phyloP scores from a whole-genome alignment of 1,140 invertebrate genomes.

The Sinonovacula constricta region DNA sequence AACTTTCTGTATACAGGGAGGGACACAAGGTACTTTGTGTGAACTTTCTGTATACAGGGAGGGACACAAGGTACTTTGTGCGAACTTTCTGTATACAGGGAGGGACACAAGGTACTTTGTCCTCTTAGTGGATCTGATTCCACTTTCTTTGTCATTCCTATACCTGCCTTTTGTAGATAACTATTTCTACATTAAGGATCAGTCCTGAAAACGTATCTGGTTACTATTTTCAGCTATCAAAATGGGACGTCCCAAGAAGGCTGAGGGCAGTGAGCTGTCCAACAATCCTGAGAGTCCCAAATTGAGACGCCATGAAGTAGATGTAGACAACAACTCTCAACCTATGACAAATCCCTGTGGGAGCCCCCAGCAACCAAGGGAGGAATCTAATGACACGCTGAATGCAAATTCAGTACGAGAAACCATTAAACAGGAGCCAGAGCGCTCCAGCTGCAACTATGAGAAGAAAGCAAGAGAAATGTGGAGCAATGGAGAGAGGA shows the following conservation, averaged over 20 bases:
- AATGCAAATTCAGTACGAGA: slow-evolving; percentile 30
- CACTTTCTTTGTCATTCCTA: too few species aligned
- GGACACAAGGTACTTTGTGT: too few species aligned
- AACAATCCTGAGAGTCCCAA: slow-evolving; percentile 36
- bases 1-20: too few species aligned
- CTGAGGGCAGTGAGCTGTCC: slow-evolving; percentile 47
- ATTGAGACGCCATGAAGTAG: slow-evolving; percentile 28
- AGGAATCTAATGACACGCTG: slow-evolving; percentile 25
- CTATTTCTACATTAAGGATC: too few species aligned
- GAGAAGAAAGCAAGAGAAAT: slow-evolving; percentile 31
- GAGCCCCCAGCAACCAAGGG: slow-evolving; percentile 30
- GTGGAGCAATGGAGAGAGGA: too few species aligned
- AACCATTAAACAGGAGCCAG: slow-evolving; percentile 45
- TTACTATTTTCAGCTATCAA: slow-evolving; percentile 60
- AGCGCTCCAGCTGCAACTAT: slow-evolving; percentile 36
- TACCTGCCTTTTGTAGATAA: too few species aligned
- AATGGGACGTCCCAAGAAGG: slow-evolving; percentile 69
- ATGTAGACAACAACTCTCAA: slow-evolving; percentile 38
- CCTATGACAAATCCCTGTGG: slow-evolving; percentile 34
- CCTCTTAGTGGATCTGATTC: too few species aligned
- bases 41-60: too few species aligned
- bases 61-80: too few species aligned
- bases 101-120: too few species aligned
- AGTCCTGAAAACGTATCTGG: too few species aligned
- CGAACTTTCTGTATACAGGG: too few species aligned